Base-by-base conservation (phyloP, 2,113 vertebrate genomes). In the Pachyramphus minor region DNA sequence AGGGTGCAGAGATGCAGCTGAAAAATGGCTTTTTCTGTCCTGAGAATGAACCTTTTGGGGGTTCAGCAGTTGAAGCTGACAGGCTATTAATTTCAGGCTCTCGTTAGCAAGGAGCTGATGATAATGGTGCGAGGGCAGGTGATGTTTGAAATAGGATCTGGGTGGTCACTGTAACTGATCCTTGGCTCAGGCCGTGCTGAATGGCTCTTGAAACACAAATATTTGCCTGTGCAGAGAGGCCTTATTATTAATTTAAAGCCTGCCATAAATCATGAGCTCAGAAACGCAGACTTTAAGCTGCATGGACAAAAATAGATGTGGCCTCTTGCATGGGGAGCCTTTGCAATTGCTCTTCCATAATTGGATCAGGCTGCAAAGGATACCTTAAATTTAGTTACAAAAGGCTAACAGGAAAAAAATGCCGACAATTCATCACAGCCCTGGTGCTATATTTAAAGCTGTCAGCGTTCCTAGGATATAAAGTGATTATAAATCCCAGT, bases 201-300 rank as follows among this genome's bases (percentile, higher is more conserved):
- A 94, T 78, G 90, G 91, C 50, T 94, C 91, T 47, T 66, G 64
- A 59, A 84, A 59, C 66, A 90, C 93, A 97, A 98, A 96, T 97
- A 97, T 98, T 97, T 97, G 97, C 94, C 90, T 3, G 75, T 73
- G 87, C 84, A 95, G 85, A 83, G 95, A 76, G 90, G 85, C 72
- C 69, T 95, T 66, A 8, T 97, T 95, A 96, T 97, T 97, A 96
- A 97, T 98, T 96, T 95, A 96, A 95, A 96, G 93, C 63, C 97
- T 97, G 93, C 60, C 96, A 97, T 97, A 98, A 98, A 98, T 97
- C 96, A 97, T 62, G 90, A 93, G 92, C 86, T 92, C 89, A 97
- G 95, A 96, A 94, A 97, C 53, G 97, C 95, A 95, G 96, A 69
- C 93, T 97, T 39, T 74, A 58, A 87, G 68, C 95, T 96, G 91